Percentiles rank a stretch among this genome's conserved stretches.
These are phyloP conservation scores for Brachionus asplanchnoidis DNA, from an alignment of 1,140 invertebrate genomes.

Conservation along the genomic window DNA sequence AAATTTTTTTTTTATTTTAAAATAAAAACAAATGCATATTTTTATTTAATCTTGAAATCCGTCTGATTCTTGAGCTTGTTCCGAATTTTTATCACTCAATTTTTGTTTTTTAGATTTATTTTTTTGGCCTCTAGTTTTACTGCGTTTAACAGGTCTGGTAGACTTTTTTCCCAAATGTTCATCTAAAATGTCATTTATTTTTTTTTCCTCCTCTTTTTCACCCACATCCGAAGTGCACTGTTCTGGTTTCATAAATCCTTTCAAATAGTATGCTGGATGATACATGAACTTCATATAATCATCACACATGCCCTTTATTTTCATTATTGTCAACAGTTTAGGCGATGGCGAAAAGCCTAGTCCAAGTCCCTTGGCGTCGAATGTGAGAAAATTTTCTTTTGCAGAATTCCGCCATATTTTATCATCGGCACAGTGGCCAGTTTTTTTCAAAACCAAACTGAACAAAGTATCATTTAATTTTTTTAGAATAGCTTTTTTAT, in stretches of 20 bases:
- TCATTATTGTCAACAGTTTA: not conserved
- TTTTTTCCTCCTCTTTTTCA: not conserved
- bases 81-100: not conserved
- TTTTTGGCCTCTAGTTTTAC: not conserved
- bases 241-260: not conserved
- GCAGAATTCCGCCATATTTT: not conserved
- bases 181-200: not conserved
- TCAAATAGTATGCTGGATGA: constrained; percentile 24
- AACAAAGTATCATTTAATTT: not conserved
- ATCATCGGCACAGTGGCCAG: not conserved
- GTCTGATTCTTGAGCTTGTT: not conserved
- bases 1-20: not conserved
- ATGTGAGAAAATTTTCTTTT: not conserved
- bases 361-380: constrained; percentile 1
- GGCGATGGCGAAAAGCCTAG: not conserved
- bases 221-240: not conserved
- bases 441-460: not conserved
- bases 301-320: constrained; percentile 27
- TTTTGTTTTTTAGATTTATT: not conserved
- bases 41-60: not conserved
- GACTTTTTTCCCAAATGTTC: not conserved
- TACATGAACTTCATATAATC: constrained; percentile 32
- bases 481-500: not conserved
- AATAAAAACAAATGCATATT: not conserved
- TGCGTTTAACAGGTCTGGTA: not conserved